Conservation (phyloP, 1,140 invertebrate genomes). For the Octopus bimaculoides region DNA sequence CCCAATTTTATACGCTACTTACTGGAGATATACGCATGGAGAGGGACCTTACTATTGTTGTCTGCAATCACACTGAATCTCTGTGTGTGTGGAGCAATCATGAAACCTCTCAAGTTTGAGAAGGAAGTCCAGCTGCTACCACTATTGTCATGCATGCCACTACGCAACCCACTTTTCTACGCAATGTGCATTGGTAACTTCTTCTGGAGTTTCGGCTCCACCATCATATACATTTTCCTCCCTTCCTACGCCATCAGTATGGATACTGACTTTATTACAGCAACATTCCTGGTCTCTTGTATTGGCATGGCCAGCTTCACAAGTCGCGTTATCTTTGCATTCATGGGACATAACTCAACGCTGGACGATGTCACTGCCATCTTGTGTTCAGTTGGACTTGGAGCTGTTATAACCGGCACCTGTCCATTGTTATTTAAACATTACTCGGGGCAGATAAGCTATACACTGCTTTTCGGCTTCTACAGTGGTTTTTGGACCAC, state of each 20-base stretch:
- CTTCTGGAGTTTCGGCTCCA: conserved; percentile 53
- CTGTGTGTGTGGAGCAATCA: conserved; percentile 73
- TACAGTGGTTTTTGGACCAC: conserved; percentile 54
- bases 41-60: conserved; percentile 79
- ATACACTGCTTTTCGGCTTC: conserved; percentile 51
- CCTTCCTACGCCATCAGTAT: conserved; percentile 47
- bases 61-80: conserved; percentile 84
- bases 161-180: conserved; percentile 47
- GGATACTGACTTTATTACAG: conserved; percentile 39
- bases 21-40: conserved; percentile 67
- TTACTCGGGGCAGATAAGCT: conserved; percentile 49
- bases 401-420: conserved; percentile 47
- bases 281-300: conserved; percentile 44
- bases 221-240: conserved; percentile 51
- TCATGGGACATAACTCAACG: conserved; percentile 49
- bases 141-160: conserved; percentile 44
- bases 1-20: conserved; percentile 43
- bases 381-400: conserved; percentile 44
- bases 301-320: conserved; percentile 47
- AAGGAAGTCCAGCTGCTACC: conserved; percentile 43
- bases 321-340: conserved; percentile 45
- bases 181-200: conserved; percentile 51
- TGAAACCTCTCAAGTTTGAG: conserved; percentile 34
- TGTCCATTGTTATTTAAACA: conserved; percentile 48
- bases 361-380: conserved; percentile 48